Evolutionary conservation across 2,797 vertebrate genomes (phyloP).

Genomic region (Epinephelus coioides): DNA sequence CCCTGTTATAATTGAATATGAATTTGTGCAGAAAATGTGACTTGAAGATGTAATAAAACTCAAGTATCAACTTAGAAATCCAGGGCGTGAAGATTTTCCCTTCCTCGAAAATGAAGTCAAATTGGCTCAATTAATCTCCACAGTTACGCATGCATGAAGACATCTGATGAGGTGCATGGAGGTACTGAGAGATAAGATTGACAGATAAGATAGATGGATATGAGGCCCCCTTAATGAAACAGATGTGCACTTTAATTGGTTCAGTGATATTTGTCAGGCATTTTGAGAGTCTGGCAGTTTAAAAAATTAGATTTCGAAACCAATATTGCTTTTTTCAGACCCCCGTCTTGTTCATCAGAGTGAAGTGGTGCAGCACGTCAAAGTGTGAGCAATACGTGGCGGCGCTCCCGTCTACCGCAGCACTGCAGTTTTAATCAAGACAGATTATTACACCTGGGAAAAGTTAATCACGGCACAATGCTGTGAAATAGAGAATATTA

Average conservation of each 20-base stretch:
- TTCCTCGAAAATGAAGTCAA: conserved; percentile 58
- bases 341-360: conserved; percentile 49
- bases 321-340: conserved; percentile 69
- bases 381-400: conserved; percentile 41
- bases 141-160: conserved; percentile 57
- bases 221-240: conserved; percentile 81
- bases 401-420: conserved; percentile 9
- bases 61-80: conserved; percentile 39
- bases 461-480: conserved; percentile 43
- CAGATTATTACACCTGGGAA: conserved; percentile 52
- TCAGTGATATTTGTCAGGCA: conserved; percentile 76
- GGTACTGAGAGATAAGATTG: conserved; percentile 68
- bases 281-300: conserved; percentile 68
- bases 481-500: conserved; percentile 36
- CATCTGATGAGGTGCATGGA: conserved; percentile 60
- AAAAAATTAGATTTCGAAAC: conserved; percentile 65
- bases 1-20: conserved; percentile 34
- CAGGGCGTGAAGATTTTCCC: conserved; percentile 37
- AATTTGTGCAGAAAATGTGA: conserved; percentile 47
- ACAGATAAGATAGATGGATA: conserved; percentile 83
- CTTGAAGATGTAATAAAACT: conserved; percentile 54
- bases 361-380: conserved; percentile 58
- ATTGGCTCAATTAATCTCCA: conserved; percentile 73
- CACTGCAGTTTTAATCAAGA: conserved; percentile 57
- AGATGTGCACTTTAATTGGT: conserved; percentile 86